Evolutionary conservation across 2,113 vertebrate genomes (phyloP).

Genomic region (Sciurus niger): DNA sequence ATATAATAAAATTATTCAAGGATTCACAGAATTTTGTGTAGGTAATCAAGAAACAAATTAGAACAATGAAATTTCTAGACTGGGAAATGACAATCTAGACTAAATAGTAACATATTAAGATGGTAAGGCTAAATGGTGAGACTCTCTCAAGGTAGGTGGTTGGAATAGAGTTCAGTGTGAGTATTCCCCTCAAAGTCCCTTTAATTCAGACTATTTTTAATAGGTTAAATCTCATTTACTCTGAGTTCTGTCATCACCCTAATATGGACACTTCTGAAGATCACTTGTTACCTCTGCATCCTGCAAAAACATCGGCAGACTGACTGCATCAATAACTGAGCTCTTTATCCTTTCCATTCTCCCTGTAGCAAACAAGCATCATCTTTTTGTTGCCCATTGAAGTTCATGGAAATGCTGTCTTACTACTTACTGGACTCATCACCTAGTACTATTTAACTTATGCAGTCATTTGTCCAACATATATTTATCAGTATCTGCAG

Average conservation of each 20-base stretch:
- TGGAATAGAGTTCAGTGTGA: neutral
- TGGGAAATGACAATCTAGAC: neutral
- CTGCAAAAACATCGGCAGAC: neutral
- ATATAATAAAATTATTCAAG: slow-evolving; percentile 1
- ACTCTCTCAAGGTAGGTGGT: neutral
- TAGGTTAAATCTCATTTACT: neutral
- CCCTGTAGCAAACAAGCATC: neutral
- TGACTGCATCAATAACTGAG: neutral
- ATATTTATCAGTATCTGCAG: neutral
- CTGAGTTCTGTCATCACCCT: neutral
- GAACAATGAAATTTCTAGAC: slow-evolving; percentile 6
- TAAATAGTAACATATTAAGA: neutral
- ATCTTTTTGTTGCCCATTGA: neutral
- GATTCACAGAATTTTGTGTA: slow-evolving; percentile 32
- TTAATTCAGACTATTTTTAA: neutral
- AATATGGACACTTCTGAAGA: neutral
- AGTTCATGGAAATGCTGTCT: neutral
- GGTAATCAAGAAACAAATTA: neutral
- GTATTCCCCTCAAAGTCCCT: neutral
- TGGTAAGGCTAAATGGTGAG: neutral
- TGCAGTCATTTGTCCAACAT: neutral
- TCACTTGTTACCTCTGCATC: neutral
- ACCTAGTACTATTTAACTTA: neutral
- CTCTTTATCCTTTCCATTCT: neutral
- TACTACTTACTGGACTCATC: neutral